Evolutionary conservation across 2,797 vertebrate species (phyloP).

Genomic region (Australoheros facetus): DNA sequence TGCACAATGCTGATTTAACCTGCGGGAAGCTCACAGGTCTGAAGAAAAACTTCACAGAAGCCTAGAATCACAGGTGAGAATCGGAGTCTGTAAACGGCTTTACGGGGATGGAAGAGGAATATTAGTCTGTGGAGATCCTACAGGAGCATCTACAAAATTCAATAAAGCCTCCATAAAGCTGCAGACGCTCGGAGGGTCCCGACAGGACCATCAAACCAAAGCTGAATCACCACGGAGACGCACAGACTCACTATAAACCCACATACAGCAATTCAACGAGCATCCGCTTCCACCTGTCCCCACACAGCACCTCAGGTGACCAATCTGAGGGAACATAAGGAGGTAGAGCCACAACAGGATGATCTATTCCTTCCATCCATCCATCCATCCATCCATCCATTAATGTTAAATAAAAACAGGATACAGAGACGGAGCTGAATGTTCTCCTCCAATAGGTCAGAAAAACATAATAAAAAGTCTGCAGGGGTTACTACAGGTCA

Average conservation of each 20-base stretch:
- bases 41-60: neutral
- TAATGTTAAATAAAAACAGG: neutral
- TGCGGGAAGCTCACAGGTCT: neutral
- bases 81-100: neutral
- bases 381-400: neutral
- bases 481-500: no score
- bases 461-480: neutral
- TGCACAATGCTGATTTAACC: neutral
- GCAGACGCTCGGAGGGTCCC: neutral
- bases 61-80: neutral
- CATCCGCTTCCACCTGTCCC: neutral
- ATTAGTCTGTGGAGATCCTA: slow-evolving; percentile 18
- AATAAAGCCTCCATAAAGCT: slow-evolving; percentile 3
- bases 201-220: neutral
- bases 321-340: neutral
- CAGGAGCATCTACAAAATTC: slow-evolving; percentile 1
- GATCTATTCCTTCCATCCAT: neutral
- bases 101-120: neutral
- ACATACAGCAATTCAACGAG: neutral
- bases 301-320: neutral
- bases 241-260: neutral
- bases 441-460: no score
- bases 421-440: no score
- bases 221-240: neutral
- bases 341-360: neutral